A percentile compares a stretch with the other conserved stretches of the same genome.
These are phyloP conservation scores for Perizoma affinitatum DNA, from an alignment of 2,888 invertebrate species.

Conservation along the genomic window DNA sequence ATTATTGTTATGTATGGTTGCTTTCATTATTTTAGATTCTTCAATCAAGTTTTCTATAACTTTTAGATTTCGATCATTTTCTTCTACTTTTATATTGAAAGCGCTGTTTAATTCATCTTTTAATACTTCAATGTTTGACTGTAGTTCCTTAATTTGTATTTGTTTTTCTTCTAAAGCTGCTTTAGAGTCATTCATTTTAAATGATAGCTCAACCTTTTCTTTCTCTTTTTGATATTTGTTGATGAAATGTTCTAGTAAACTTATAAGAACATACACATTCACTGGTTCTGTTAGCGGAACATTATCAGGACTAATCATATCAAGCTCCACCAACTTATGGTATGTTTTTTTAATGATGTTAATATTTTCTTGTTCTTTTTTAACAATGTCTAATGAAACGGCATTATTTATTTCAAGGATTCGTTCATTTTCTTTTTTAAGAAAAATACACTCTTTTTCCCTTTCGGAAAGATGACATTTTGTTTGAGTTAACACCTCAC, in stretches of 20 bases:
- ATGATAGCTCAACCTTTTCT: constrained; percentile 44
- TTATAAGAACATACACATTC: constrained; percentile 46
- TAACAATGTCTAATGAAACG: constrained; percentile 66
- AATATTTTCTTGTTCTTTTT: constrained; percentile 60
- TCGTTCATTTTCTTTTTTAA: constrained; percentile 62
- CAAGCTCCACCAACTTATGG: constrained; percentile 50
- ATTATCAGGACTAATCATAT: constrained; percentile 48
- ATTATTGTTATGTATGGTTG: constrained; percentile 50
- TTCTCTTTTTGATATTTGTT: constrained; percentile 40
- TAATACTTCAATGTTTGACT: constrained; percentile 42
- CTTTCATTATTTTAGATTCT: constrained; percentile 56
- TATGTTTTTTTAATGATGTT: constrained; percentile 52
- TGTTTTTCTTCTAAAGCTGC: constrained; percentile 50
- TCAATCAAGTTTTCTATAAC: constrained; percentile 51
- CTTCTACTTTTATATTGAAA: constrained; percentile 53
- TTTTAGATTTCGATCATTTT: constrained; percentile 50
- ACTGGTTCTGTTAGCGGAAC: constrained; percentile 45
- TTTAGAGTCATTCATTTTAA: constrained; percentile 52
- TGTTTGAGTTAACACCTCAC: constrained; percentile 52
- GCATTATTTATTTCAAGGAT: constrained; percentile 67
- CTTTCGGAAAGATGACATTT: constrained; percentile 58
- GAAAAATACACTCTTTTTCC: constrained; percentile 61
- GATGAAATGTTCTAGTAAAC: constrained; percentile 55
- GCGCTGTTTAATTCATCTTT: constrained; percentile 51
- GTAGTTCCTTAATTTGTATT: constrained; percentile 47